Evolutionary conservation across 2,113 vertebrate species (phyloP), one percentile per base, ranked within the genome.

Genomic region (Glaucomys volans): DNA sequence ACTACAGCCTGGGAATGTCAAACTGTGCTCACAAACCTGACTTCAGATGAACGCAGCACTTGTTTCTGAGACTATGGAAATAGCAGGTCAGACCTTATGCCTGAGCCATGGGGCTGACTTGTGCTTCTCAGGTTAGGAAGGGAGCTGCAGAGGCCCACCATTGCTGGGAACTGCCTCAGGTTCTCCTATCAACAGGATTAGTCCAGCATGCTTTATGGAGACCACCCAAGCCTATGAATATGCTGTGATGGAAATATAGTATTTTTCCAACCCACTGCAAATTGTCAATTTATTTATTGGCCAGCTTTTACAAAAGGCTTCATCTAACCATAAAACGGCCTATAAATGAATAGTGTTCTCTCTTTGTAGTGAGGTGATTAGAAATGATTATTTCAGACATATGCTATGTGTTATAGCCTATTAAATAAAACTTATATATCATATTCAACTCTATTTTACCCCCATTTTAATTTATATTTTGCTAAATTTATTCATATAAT

Each of bases 321-420:
- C 57, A 76, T 93, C 28, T 89, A 93, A 75, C 54, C 30, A 74
- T 82, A 82, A 82, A 83, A 87, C 37, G 95, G n/a, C 6, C 64
- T 88, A 80, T 69, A 95, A 96, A 96, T 76, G 47, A 85, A 84
- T 40, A 87, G 18, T 76, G 52, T 75, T 86, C n/a, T 66, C 74
- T 92, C 59, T 59, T 86, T 75, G 57, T 71, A 76, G 75, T 71
- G 32, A 77, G 44, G 54, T 93, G 89, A 91, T 97, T 93, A 96
- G 79, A 96, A 95, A 81, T 97, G 62, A 91, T 95, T 91, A 89
- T 94, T 94, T 96, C 76, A 84, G 50, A 96, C 82, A 95, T 91
- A 91, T 92, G 96, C 30, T 95, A 71, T 75, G 28, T 87, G 90
- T 98, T 92, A 95, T 26, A 84, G 52, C 32, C 50, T 84, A 59